Conservation (phyloP, 2,888 invertebrate species). For the Nephrotoma guestfalica region DNA sequence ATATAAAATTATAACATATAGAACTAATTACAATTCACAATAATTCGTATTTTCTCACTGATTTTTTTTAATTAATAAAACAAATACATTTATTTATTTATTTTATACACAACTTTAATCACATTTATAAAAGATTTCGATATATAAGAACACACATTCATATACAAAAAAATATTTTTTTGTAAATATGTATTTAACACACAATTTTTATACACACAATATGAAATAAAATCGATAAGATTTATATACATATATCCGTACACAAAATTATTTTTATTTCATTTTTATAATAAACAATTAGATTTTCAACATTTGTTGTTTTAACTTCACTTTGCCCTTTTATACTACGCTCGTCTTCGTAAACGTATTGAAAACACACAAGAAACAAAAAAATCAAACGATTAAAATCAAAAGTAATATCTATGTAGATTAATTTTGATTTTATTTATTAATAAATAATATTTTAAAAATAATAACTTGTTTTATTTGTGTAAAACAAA, state of each 20-base stretch:
- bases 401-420: neutral
- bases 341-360: neutral
- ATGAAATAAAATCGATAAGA: neutral
- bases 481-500: neutral
- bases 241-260: neutral
- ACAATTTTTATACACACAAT: neutral
- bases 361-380: neutral
- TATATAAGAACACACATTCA: neutral
- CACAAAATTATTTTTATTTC: neutral
- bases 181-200: neutral
- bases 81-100: neutral
- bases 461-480: neutral
- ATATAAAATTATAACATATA: neutral
- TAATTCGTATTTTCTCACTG: neutral
- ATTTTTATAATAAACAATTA: neutral
- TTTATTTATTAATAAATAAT: neutral
- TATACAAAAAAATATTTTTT: neutral
- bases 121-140: neutral
- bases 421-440: neutral
- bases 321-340: neutral
- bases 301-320: neutral
- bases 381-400: neutral
- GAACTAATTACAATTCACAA: neutral
- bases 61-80: neutral
- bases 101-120: neutral